Evolutionary conservation across 2,888 invertebrate species (phyloP).

Genomic region (Ophion costatus): DNA sequence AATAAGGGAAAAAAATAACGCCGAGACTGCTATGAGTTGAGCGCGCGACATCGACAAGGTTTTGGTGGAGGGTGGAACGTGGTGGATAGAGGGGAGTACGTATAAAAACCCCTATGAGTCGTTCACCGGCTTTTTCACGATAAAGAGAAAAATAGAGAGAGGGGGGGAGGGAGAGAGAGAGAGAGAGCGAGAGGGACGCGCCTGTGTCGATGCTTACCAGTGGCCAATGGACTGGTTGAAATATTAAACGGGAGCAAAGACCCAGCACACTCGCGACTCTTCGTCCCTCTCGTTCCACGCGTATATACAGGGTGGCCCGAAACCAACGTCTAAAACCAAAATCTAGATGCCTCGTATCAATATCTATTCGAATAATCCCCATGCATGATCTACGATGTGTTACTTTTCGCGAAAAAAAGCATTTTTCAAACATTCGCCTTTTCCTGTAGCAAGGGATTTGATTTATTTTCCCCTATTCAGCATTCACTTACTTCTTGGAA

Average conservation of each 20-base stretch:
- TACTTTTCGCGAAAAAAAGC: too few species aligned
- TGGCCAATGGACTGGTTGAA: slow-evolving; percentile 82
- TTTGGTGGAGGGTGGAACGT: slow-evolving; percentile 14
- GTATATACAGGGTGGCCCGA: neutral
- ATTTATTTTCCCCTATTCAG: too few species aligned
- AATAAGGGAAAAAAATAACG: slow-evolving; percentile 17
- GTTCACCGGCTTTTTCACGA: slow-evolving; percentile 60
- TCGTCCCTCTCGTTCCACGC: slow-evolving; percentile 23
- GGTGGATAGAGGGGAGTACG: slow-evolving; percentile 19
- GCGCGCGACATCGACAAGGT: slow-evolving; percentile 35
- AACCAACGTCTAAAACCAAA: neutral
- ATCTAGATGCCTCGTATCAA: neutral
- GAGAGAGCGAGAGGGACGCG: slow-evolving; percentile 64
- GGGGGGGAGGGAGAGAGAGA: slow-evolving; percentile 53
- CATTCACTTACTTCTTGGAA: too few species aligned
- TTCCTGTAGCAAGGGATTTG: too few species aligned
- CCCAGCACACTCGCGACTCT: slow-evolving; percentile 72
- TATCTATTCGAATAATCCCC: neutral
- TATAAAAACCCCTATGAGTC: slow-evolving; percentile 47
- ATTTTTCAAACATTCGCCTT: too few species aligned
- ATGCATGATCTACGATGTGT: neutral
- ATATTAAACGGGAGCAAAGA: slow-evolving; percentile 83
- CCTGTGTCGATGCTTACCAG: slow-evolving; percentile 80
- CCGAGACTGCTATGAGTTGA: slow-evolving; percentile 29
- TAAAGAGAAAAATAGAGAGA: slow-evolving; percentile 38